These are phyloP conservation scores for Pteropus rufus DNA, from an alignment of 2,797 vertebrate genomes.

Conservation along the genomic window DNA sequence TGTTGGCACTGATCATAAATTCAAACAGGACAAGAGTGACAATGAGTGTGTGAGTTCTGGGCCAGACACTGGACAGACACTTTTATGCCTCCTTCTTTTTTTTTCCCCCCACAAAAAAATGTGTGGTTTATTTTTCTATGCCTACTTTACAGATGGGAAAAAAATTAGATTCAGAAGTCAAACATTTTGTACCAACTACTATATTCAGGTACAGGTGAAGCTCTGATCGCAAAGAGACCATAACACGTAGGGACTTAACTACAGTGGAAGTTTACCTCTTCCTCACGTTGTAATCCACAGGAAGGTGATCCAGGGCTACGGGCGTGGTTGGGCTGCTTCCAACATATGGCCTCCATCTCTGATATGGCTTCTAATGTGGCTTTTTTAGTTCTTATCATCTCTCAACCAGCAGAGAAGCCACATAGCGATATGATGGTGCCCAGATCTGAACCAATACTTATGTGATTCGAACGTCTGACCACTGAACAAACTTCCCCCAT, in stretches of 20 bases:
- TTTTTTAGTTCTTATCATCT: background rate
- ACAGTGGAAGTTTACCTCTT: background rate
- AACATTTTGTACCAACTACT: background rate
- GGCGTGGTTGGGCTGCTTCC: background rate
- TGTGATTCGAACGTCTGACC: background rate
- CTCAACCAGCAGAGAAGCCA: background rate
- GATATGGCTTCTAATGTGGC: background rate
- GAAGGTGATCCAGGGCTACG: background rate
- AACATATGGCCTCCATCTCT: background rate
- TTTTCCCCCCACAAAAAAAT: background rate
- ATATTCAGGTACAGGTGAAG: background rate
- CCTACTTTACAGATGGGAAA: slow-evolving; percentile 12
- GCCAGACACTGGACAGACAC: slow-evolving; percentile 43
- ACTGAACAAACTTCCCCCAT: background rate
- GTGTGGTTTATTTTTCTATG: slow-evolving; percentile 11
- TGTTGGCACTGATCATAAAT: slow-evolving; percentile 44
- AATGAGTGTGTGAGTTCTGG: slow-evolving; percentile 40
- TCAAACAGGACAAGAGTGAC: slow-evolving; percentile 28
- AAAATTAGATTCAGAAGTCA: background rate
- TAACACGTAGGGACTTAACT: background rate
- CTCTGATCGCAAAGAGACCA: background rate
- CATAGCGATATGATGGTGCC: background rate
- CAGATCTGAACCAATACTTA: background rate
- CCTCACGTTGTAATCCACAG: background rate
- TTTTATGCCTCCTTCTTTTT: slow-evolving; percentile 12